These are phyloP conservation scores for Carettochelys insculpta DNA, from an alignment of 2,113 vertebrate genomes.

Conservation along the genomic window DNA sequence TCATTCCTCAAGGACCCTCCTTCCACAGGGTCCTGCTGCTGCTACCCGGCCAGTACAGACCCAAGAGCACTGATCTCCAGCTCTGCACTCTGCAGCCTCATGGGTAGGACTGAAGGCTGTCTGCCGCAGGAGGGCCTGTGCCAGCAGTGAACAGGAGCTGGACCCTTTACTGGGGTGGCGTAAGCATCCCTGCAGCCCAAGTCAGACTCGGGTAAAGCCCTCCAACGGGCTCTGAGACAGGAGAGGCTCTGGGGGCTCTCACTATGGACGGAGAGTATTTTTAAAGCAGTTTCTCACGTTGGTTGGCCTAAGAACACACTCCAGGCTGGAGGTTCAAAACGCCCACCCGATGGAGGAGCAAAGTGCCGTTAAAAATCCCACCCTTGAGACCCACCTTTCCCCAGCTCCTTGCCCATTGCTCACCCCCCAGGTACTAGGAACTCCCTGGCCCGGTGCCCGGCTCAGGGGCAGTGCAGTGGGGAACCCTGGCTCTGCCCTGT, in stretches of 20 bases:
- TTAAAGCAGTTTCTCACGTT: neutral
- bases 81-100: neutral
- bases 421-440: neutral
- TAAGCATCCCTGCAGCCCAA: rapidly evolving
- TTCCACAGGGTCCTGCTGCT: neutral
- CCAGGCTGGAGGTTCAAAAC: neutral
- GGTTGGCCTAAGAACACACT: neutral
- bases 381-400: neutral
- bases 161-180: neutral
- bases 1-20: neutral
- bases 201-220: neutral
- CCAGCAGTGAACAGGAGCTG: neutral
- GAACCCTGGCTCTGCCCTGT: no score
- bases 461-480: neutral
- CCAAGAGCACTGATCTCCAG: neutral
- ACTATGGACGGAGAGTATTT: neutral
- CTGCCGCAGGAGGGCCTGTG: neutral
- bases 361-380: neutral
- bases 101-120: neutral
- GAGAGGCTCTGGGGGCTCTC: neutral
- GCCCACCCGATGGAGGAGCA: neutral
- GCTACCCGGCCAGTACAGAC: neutral
- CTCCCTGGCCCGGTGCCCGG: neutral
- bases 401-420: neutral
- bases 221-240: rapidly evolving